Percentiles rank a stretch among this genome's conserved stretches.
Conservation (phyloP, 2,113 vertebrate genomes). For the Marmota monax region DNA sequence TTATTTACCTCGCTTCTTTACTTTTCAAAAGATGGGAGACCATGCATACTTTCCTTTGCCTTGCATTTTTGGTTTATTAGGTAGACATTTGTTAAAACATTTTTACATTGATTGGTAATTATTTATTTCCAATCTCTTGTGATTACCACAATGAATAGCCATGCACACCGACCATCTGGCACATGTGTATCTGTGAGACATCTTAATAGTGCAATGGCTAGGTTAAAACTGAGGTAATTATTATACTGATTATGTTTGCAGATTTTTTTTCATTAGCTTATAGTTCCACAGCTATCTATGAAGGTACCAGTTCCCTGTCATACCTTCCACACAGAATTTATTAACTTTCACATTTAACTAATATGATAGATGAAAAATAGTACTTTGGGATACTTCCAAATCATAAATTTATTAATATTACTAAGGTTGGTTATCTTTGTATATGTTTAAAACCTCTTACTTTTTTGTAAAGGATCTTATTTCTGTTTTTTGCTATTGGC, state of each 20-base stretch:
- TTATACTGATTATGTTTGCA: neutral
- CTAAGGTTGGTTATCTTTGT: neutral
- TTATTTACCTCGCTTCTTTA: neutral
- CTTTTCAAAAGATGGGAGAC: neutral
- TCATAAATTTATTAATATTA: neutral
- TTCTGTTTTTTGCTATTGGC: neutral
- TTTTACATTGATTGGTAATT: neutral
- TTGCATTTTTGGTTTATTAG: neutral
- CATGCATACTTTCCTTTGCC: neutral
- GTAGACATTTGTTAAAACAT: neutral
- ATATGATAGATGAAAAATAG: neutral
- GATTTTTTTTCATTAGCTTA: neutral
- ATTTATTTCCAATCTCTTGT: neutral
- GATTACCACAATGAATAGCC: neutral
- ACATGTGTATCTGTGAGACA: neutral
- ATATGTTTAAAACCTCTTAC: neutral
- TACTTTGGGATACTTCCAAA: neutral
- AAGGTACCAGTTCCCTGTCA: neutral
- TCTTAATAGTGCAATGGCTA: neutral
- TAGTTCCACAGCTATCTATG: neutral
- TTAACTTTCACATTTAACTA: neutral
- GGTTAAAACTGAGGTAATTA: neutral
- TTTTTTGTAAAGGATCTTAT: conserved; percentile 8
- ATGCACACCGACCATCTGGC: neutral
- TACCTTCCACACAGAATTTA: neutral